phyloP scores from a whole-genome alignment of 2,888 invertebrate species.

The Corbicula japonica region DNA sequence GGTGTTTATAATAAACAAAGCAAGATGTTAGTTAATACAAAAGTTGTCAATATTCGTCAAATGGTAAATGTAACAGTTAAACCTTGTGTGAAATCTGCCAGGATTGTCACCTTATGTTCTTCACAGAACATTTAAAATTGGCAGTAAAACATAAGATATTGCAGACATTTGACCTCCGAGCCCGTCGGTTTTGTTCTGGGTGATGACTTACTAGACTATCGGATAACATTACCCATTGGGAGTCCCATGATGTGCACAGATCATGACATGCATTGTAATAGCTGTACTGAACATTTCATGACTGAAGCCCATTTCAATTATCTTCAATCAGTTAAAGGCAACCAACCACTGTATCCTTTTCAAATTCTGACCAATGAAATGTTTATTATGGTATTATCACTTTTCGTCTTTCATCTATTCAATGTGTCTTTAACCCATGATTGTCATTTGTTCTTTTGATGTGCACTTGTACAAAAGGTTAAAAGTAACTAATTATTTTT shows the following conservation, averaged over 20 bases:
- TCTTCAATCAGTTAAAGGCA: slow-evolving; percentile 21
- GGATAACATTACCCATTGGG: slow-evolving; percentile 24
- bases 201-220: slow-evolving; percentile 15
- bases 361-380: slow-evolving; percentile 29
- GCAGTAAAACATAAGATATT: slow-evolving; percentile 14
- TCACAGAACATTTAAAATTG: slow-evolving; percentile 26
- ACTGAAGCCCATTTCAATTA: slow-evolving; percentile 40
- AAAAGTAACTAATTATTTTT: slow-evolving; percentile 51
- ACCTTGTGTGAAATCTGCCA: slow-evolving; percentile 38
- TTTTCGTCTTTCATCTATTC: slow-evolving; percentile 44
- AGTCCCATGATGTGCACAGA: slow-evolving; percentile 21
- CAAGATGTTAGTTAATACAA: too few relatives aligned
- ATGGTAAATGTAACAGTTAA: slow-evolving; percentile 31
- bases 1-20: too few relatives aligned
- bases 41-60: too few relatives aligned
- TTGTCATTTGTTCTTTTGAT: slow-evolving; percentile 33
- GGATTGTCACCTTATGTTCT: slow-evolving; percentile 23
- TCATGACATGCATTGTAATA: slow-evolving; percentile 29
- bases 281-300: slow-evolving; percentile 19
- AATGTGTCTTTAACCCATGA: slow-evolving; percentile 20
- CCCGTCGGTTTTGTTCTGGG: background rate
- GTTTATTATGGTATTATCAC: slow-evolving; percentile 2
- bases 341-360: slow-evolving; percentile 12
- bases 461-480: slow-evolving; percentile 23
- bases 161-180: slow-evolving; percentile 17